phyloP scores from a whole-genome alignment of 2,888 invertebrate species.

The Morinoia aosen region DNA sequence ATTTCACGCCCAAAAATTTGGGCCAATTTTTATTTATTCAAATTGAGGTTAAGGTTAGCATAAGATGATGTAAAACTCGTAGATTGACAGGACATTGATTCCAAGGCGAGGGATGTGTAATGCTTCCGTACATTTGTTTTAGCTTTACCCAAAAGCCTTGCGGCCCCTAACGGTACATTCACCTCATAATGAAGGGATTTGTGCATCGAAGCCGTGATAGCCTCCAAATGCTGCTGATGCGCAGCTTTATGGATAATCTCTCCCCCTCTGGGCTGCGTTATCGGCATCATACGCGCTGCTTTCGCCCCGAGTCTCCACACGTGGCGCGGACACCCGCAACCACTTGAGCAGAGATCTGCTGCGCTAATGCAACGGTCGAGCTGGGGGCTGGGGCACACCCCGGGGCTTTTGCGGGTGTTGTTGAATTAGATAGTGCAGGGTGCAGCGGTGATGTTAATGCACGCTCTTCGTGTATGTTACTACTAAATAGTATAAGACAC shows the following conservation, averaged over 20 bases:
- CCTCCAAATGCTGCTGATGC: background rate
- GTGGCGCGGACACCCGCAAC: background rate
- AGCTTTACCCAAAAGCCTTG: background rate
- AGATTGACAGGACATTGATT: too few relatives aligned
- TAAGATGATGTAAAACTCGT: too few relatives aligned
- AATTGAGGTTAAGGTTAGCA: too few relatives aligned
- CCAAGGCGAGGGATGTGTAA: background rate
- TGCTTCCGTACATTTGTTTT: background rate
- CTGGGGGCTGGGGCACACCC: background rate
- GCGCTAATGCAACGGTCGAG: background rate
- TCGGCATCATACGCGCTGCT: background rate
- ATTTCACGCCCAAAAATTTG: too few relatives aligned
- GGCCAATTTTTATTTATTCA: too few relatives aligned
- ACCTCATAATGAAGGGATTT: background rate
- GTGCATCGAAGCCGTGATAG: background rate
- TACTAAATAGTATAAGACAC: too few relatives aligned
- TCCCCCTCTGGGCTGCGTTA: background rate
- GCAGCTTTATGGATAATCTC: background rate
- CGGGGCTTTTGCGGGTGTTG: background rate
- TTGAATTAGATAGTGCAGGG: background rate
- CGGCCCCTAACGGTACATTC: background rate
- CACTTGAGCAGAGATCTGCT: background rate
- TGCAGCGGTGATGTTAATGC: background rate
- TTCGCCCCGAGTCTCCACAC: background rate
- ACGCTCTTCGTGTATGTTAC: background rate